Evolutionary conservation across 1,140 invertebrate genomes (phyloP), one percentile per base, ranked within the genome.

Genomic region (Sweltsa coloradensis): DNA sequence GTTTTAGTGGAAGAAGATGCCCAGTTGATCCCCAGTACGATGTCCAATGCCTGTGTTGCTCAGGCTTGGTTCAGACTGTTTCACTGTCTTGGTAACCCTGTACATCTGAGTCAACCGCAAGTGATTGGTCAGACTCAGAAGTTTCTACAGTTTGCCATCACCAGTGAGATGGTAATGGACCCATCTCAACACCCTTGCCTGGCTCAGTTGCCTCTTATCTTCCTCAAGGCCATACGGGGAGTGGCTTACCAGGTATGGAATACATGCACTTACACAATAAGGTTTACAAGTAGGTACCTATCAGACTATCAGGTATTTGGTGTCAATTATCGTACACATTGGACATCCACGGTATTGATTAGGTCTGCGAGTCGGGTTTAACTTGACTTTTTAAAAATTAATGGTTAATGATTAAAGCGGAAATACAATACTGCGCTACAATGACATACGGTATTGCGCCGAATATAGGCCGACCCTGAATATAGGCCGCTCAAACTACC

Each of bases 21-120:
- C 5, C 76, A 80, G 53, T 60, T 91, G 3, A 84, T 94, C 37
- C 85, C 90, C 14, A 57, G 66, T 4, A 81, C 81, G 31, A 94
- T 96, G 84, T 76, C 76, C 18, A 78, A 87, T 53, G 90, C 96
- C 61, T 85, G 85, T 50, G 79, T 96, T 13, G 83, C 87, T 27
- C 92, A 97, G 69, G 83, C 83, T 57, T 97, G 93, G 93, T 97
- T 91, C 67, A 76, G 93, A 47, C 82, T 97, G 56, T 66, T 97
- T 27, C 89, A 95, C 55, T 89, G 85, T 26, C 78, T 95, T 51
- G 91, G 93, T 19, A 95, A 95, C 67, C 94, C 94, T 0, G 87
- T 92, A 0, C 90, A 93, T 56, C 69, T 98, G 40, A 90, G 88
- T 57, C 78, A 85, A 23, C 87, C 90, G 0, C 78, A 86, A 52